Base-by-base conservation (phyloP, 1,140 invertebrate genomes). In the Tetragonula clypearis region DNA sequence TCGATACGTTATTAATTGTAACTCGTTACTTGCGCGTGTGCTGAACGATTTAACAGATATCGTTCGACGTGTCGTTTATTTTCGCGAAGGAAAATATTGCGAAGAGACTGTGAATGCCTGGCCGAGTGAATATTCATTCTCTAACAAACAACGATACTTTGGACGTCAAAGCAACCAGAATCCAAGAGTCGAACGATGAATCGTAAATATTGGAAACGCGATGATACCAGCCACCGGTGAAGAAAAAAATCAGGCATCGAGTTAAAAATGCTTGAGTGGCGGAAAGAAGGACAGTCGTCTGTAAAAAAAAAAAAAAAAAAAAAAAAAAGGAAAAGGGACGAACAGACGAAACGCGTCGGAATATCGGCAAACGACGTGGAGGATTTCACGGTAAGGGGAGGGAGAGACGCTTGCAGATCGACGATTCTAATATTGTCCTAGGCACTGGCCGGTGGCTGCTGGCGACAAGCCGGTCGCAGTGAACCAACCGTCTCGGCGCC, bases 341-440 rank as follows among this genome's bases (percentile, higher is more conserved):
- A 69, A 58, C 12, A 66, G 69, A 73, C 84, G 72, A 56, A 66
- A 19, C n/a, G 56, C 73, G 80, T 77, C 56, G 60, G 81, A 69
- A 83, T 17, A 26, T 77, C 35, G 30, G 56, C 11, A 35, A 79
- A 55, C 30, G 68, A 79, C 30, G 53, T 23, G 60, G 41, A 49
- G 6, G 41, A 49, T 49, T 49, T 35, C 6, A 17, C 86, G 84
- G 30, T n/a, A 86, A 69, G 74, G 77, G 85, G 79, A 30, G 30
- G 53, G 88, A 87, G 86, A 84, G 81, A 86, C 87, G 88, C 78
- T 79, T 82, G 79, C 84, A 88, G 85, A 89, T 84, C 60, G 86
- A 86, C 87, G 91, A 91, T 92, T 94, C 94, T 95, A 95, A 94
- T 95, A 95, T 94, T 94, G 94, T 95, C 94, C 91, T 92, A 93